Evolutionary conservation across 2,888 invertebrate genomes (phyloP), one percentile per base, ranked within the genome.

Genomic region (Argyresthia goedartella): DNA sequence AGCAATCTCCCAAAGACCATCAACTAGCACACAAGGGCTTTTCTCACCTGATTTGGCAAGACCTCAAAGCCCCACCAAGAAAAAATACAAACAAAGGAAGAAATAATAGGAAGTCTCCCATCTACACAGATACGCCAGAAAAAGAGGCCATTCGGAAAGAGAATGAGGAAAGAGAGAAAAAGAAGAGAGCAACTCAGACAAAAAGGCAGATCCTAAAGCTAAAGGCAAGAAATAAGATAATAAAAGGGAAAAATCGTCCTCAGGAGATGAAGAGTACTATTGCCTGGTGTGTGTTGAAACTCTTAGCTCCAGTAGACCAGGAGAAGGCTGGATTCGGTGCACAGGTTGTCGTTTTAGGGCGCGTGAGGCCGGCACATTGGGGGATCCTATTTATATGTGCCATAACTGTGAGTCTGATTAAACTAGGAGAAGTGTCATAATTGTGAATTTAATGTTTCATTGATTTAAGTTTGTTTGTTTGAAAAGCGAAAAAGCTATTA

Each of bases 41-140:
- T 59, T 59, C 56, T 54, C 56, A 8, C 58, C 59, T 36, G 57
- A 58, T 52, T 25, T 34, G 52, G n/a, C 60, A 52, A 54, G 60
- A n/a, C 59, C 59, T 6, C 51, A 60, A 62, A 54, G 60, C 57
- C 49, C 51, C 59, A 11, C 48, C 35, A 8, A 11, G 48, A 10
- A 49, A 49, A 35, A 35, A n/a, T n/a, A n/a, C 48, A 8, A 46
- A 25, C 54, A 53, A 53, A 15, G 56, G 57, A 8, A 46, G 56
- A 6, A 59, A 52, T 53, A 56, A 45, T 2, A 55, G 43, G 46
- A 57, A 59, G 47, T 54, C 58, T 44, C 43, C 60, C 4, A 58
- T 62, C 13, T 62, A 58, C 44, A 62, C 60, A 8, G 62, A 63
- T 34, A 61, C 61, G 8, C 60, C 60, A 4, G 58, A 60, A 53